phyloP scores from a whole-genome alignment of 2,797 vertebrate genomes.

The Sphaeramia orbicularis region DNA sequence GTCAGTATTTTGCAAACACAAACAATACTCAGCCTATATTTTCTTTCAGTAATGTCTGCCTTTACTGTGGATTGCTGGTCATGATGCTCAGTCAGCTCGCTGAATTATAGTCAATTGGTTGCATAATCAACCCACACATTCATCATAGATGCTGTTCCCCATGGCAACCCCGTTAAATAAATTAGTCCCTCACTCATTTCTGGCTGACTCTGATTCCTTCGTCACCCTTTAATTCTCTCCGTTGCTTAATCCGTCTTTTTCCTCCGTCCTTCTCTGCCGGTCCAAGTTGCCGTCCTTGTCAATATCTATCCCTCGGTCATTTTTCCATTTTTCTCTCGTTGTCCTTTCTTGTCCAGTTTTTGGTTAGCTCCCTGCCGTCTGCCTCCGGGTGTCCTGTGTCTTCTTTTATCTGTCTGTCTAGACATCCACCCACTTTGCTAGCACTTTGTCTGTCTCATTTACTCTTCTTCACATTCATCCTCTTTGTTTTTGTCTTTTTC shows the following conservation, averaged over 20 bases:
- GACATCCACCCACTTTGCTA: constrained; percentile 43
- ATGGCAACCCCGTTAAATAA: constrained; percentile 84
- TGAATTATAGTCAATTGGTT: constrained; percentile 85
- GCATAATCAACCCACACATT: constrained; percentile 85
- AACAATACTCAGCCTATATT: neutral
- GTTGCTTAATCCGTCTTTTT: constrained; percentile 27
- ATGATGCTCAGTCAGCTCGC: constrained; percentile 73
- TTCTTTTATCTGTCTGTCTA: constrained; percentile 54
- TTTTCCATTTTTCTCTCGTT: constrained; percentile 29
- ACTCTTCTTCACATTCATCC: constrained; percentile 7
- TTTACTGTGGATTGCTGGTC: constrained; percentile 56
- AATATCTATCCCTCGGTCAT: constrained; percentile 35
- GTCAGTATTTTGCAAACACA: too few relatives aligned
- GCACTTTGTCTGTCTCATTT: constrained; percentile 25
- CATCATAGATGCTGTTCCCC: constrained; percentile 80
- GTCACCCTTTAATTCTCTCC: constrained; percentile 37
- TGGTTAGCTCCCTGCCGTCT: constrained; percentile 22
- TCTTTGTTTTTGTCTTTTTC: constrained; percentile 22
- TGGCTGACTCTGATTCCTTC: constrained; percentile 31
- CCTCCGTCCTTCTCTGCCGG: constrained; percentile 14
- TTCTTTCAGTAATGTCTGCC: constrained; percentile 13
- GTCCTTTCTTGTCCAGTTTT: constrained; percentile 52
- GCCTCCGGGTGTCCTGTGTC: constrained; percentile 52
- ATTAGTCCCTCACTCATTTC: constrained; percentile 68
- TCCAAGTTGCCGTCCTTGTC: constrained; percentile 29